phyloP scores from a whole-genome alignment of 64 coral and sea anemone genomes.

The Montipora foliosa region DNA sequence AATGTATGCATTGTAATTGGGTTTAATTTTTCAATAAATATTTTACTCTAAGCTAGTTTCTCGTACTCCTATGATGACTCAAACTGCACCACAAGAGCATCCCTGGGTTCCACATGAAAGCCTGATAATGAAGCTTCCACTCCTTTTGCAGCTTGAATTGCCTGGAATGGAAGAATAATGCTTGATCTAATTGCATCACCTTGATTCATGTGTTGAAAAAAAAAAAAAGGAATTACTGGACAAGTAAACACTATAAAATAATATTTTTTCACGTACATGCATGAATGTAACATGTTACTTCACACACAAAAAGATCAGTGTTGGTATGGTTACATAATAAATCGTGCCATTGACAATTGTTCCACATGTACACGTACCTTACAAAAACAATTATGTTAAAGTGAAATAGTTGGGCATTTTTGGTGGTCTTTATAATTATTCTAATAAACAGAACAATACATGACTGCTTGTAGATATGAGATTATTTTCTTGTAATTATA shows the following conservation, averaged over 20 bases:
- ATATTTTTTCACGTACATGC: too few relatives aligned
- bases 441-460: neutral
- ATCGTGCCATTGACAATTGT: too few relatives aligned
- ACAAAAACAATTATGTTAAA: too few relatives aligned
- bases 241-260: too few relatives aligned
- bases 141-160: constrained; percentile 77
- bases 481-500: too few relatives aligned
- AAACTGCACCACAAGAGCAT: constrained; percentile 87
- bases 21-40: constrained; percentile 33
- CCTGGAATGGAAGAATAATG: constrained; percentile 31
- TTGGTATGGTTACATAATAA: too few relatives aligned
- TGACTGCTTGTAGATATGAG: too few relatives aligned
- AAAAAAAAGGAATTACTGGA: neutral
- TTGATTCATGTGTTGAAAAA: neutral
- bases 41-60: neutral
- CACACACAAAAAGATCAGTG: too few relatives aligned
- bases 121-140: constrained; percentile 77
- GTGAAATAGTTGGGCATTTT: too few relatives aligned
- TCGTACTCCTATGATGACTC: constrained; percentile 79
- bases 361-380: too few relatives aligned
- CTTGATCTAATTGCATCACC: neutral
- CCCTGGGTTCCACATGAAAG: constrained; percentile 84
- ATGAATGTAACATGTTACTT: too few relatives aligned
- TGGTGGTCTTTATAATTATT: too few relatives aligned
- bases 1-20: neutral